Evolutionary conservation across 2,888 invertebrate species (phyloP), one percentile per base, ranked within the genome.

Genomic region (Scaptodrosophila latifasciaeformis): DNA sequence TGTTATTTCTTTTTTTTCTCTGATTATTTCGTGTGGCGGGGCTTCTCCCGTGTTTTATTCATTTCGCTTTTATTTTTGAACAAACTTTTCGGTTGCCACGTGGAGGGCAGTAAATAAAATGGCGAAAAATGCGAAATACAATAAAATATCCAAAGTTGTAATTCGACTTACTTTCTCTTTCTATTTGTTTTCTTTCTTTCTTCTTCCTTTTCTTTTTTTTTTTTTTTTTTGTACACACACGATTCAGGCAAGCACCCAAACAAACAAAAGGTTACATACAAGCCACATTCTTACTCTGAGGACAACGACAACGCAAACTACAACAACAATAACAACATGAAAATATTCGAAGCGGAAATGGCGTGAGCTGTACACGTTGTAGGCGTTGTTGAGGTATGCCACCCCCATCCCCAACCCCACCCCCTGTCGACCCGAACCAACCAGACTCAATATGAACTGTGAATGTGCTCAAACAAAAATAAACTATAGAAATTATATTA

Each of bases 71-170:
- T 24, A 5, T 24, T 7, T 3, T 24, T 24, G 24, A 7, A 46
- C 31, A 24, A 24, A 24, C 24, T 24, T 24, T 24, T 24, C 24
- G 24, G 24, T 24, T 68, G 64, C 76, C 79, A 71, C 58, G 62
- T 59, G 67, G 68, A 80, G 59, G 69, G 81, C 78, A 70, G 77
- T 75, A 80, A 75, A 75, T 80, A 72, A 76, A 67, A 66, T 64
- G 62, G 61, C 50, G 69, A 57, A 76, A 78, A 72, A 76, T 74
- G 77, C 80, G 72, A 74, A 72, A 72, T 62, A 79, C 80, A 63
- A 74, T 79, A 71, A 79, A 72, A 65, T 69, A 79, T 79, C 65
- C 60, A 67, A 58, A 12, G 19, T n/a, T 37, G 37, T n/a, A n/a
- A n/a, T n/a, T n/a, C n/a, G 15, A 12, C 15, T 37, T 31, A 12